Conservation (phyloP, 2,113 vertebrate species). For the Forbesichthys agassizii region DNA sequence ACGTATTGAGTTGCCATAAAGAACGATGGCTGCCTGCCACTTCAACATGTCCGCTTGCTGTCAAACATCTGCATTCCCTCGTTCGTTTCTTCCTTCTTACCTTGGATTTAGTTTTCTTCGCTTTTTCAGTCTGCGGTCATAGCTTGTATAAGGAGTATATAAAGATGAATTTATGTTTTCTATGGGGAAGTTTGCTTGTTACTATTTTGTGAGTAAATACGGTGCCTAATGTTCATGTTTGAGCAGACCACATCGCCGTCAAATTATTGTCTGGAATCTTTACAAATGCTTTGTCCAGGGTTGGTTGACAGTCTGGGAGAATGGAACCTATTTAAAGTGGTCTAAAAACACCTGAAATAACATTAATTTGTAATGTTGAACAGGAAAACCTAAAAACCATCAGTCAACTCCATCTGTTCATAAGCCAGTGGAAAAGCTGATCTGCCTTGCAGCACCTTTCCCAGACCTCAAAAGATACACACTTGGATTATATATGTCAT, state of each 20-base stretch:
- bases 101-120: conserved; percentile 31
- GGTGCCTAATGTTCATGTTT: conserved; percentile 85
- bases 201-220: conserved; percentile 77
- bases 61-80: conserved; percentile 11
- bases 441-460: not conserved
- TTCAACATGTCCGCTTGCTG: conserved; percentile 37
- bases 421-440: not conserved
- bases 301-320: conserved; percentile 26
- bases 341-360: not conserved
- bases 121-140: conserved; percentile 63
- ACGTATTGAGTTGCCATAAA: not conserved
- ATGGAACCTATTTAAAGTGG: not conserved
- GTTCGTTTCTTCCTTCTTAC: conserved; percentile 23
- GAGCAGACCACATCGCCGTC: conserved; percentile 71
- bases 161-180: conserved; percentile 59
- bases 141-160: conserved; percentile 59
- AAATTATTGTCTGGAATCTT: conserved; percentile 54
- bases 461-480: not conserved
- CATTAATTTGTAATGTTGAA: not conserved
- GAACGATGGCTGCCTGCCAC: not conserved
- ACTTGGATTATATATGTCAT: not conserved
- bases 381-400: not conserved
- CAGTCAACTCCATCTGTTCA: not conserved
- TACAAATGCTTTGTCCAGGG: conserved; percentile 15
- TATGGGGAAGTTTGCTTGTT: conserved; percentile 83